These are phyloP conservation scores for Capreolus pygargus DNA, from an alignment of 2,113 vertebrate genomes.

Conservation along the genomic window DNA sequence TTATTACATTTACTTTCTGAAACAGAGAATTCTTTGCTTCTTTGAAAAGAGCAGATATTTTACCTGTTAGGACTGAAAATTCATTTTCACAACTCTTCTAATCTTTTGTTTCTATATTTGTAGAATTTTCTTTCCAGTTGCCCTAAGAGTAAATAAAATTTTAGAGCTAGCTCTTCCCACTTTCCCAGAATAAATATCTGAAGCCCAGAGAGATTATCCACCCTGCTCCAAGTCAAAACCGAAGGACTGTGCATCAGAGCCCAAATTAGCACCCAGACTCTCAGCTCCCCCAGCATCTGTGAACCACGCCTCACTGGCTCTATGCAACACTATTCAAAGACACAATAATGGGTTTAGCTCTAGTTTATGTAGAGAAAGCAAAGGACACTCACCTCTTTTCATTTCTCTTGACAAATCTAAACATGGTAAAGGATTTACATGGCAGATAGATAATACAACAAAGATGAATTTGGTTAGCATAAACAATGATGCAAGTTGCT, in stretches of 20 bases:
- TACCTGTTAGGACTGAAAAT: neutral
- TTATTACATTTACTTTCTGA: neutral
- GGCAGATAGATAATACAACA: neutral
- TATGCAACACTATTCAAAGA: neutral
- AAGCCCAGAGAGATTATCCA: neutral
- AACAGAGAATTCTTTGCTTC: neutral
- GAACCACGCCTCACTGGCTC: neutral
- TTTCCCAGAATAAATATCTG: neutral
- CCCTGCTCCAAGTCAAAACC: neutral
- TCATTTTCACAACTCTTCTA: neutral
- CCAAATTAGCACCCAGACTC: neutral
- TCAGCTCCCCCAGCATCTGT: neutral
- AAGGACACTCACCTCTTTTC: neutral
- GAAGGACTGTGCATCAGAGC: neutral
- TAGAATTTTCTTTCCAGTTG: neutral
- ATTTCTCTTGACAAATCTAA: neutral
- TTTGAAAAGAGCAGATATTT: neutral
- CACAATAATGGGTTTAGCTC: neutral
- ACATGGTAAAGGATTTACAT: neutral
- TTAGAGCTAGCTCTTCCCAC: neutral
- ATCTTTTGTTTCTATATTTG: neutral
- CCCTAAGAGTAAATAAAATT: neutral
- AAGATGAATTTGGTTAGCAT: neutral
- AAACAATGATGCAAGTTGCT: neutral
- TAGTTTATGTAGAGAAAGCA: neutral